Conservation (phyloP, 2,113 vertebrate genomes). For the Phalacrocorax pelagicus region DNA sequence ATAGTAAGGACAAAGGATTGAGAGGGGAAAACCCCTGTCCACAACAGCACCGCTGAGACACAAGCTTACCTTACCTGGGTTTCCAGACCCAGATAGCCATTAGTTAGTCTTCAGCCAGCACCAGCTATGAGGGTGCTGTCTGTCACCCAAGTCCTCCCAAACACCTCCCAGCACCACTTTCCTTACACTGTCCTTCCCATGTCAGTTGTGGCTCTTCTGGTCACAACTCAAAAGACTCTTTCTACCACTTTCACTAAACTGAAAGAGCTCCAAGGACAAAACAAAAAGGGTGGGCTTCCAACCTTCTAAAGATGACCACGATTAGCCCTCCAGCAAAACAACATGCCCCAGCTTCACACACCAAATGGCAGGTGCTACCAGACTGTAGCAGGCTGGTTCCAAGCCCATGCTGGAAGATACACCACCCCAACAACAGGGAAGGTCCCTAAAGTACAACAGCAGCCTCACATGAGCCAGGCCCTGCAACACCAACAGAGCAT, state of each 20-base stretch:
- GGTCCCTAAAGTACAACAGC: not conserved
- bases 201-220: not conserved
- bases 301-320: not conserved
- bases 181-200: not conserved
- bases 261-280: not conserved
- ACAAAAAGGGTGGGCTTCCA: not conserved
- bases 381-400: not conserved
- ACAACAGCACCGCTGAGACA: not conserved
- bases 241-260: not conserved
- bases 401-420: not conserved
- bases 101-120: not conserved
- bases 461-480: not conserved
- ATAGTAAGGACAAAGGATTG: not conserved
- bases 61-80: not conserved
- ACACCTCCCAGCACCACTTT: not conserved
- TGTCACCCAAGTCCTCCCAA: not conserved
- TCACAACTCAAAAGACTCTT: not conserved
- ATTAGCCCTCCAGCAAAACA: not conserved
- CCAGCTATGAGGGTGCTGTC: accelerated
- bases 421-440: not conserved
- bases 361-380: not conserved
- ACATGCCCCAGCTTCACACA: accelerated
- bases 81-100: accelerated
- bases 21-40: not conserved
- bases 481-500: not conserved